Base-by-base conservation (phyloP, 53 echinoderm and acorn worm genomes). In the Hippasteria phrygiana region DNA sequence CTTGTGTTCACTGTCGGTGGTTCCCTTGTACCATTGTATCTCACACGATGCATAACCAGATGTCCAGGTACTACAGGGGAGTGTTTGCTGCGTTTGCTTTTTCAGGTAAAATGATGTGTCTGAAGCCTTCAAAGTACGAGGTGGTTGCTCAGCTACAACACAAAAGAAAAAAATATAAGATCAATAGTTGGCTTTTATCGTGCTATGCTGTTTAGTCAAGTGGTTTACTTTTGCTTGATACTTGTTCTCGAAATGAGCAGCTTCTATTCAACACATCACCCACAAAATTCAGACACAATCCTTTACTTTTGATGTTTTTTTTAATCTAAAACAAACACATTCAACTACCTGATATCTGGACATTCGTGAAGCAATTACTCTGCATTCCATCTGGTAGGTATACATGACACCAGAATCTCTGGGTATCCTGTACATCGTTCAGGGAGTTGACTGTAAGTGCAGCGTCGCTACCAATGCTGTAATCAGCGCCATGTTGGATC, bases 391-490 rank as follows among this genome's bases (percentile, higher is more conserved):
- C 48, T 36, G 34, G 32, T 22, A 43, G 18, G 48, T 66, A 66
- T 2, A 83, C 83, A 35, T 83, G 83, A 33, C 83, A 83, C 67
- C 83, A 65, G 47, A 83, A 67, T 33, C 46, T 43, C 40, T 16
- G n/a, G 12, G 6, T 3, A 46, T 67, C 34, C 8, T 16, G 47
- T 32, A 48, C 34, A 18, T 29, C 34, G 28, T 29, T 43, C 5
- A 67, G 65, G 17, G 47, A 83, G 48, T 83, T 83, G 29, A 83
- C 12, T 17, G 5, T 35, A 1, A 83, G 83, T 1, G 83, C 42
- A 33, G 33, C 24, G n/a, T 43, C 28, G n/a, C 17, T 18, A 40
- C 13, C 83, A 27, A 83, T 67, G 67, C 67, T 48, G 48, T 18
- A 66, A 47, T 20, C 67, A 36, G 35, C 48, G 45, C 83, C 67